These are phyloP conservation scores for Marasmarcha lunaedactyla DNA, from an alignment of 2,888 invertebrate species.

Conservation along the genomic window DNA sequence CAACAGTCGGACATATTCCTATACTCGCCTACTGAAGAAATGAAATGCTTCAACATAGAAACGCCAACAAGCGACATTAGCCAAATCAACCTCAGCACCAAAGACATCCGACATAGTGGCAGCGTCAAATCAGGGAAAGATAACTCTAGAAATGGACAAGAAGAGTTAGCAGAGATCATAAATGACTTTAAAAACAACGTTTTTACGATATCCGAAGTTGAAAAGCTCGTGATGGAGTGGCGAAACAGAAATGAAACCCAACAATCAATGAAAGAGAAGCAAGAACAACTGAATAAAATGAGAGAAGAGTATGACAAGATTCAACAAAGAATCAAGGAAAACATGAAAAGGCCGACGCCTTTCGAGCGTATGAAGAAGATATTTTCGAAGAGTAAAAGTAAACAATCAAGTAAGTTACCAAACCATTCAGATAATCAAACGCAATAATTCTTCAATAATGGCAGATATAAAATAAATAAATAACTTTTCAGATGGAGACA, in stretches of 20 bases:
- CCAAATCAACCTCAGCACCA: constrained; percentile 56
- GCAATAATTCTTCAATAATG: not conserved
- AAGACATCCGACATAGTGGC: constrained; percentile 46
- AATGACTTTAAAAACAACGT: constrained; percentile 92
- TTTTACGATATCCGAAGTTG: constrained; percentile 86
- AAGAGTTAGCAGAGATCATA: constrained; percentile 87
- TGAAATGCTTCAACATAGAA: constrained; percentile 53
- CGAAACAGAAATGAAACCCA: constrained; percentile 88
- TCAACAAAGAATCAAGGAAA: constrained; percentile 80
- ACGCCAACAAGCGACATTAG: constrained; percentile 64
- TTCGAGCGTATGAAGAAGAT: constrained; percentile 83
- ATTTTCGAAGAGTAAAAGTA: constrained; percentile 75
- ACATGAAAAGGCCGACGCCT: constrained; percentile 82
- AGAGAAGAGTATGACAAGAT: constrained; percentile 85
- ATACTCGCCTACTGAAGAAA: constrained; percentile 64
- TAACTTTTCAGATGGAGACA: constrained; percentile 40
- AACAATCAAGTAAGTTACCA: constrained; percentile 47
- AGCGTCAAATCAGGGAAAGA: constrained; percentile 56
- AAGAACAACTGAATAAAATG: constrained; percentile 84
- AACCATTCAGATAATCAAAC: too few species aligned
- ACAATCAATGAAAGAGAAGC: constrained; percentile 86
- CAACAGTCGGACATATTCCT: constrained; percentile 55
- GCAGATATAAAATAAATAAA: too few species aligned
- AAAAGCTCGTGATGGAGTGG: constrained; percentile 88
- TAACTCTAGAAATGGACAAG: constrained; percentile 69